phyloP scores from a whole-genome alignment of 2,797 vertebrate genomes.

The Arremon brunneinucha region DNA sequence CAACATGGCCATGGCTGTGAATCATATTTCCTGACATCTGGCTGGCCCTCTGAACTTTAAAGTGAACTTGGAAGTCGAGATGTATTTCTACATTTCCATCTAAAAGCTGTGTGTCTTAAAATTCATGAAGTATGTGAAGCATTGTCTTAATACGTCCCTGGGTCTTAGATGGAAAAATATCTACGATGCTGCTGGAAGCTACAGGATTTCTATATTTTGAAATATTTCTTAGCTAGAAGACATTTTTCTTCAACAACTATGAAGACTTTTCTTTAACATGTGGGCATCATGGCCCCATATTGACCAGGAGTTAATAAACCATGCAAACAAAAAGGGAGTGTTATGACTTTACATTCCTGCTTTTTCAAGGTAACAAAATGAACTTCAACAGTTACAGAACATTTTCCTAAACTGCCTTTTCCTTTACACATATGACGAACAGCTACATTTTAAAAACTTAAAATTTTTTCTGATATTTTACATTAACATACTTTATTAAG shows the following conservation, averaged over 20 bases:
- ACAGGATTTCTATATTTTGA: not conserved
- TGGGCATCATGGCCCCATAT: accelerated
- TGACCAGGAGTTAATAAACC: not conserved
- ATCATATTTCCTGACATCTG: not conserved
- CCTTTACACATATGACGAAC: not conserved
- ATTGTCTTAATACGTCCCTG: not conserved
- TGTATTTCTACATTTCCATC: not conserved
- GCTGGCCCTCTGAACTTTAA: not conserved
- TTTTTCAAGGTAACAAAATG: not conserved
- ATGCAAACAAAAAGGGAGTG: accelerated
- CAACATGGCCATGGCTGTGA: not conserved
- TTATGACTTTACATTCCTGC: not conserved
- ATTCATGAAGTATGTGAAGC: not conserved
- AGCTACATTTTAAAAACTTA: not conserved
- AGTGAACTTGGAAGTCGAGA: not conserved
- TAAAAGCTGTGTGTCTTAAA: not conserved
- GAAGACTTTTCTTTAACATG: not conserved
- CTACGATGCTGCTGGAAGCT: accelerated
- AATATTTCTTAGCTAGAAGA: not conserved
- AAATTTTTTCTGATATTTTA: not conserved
- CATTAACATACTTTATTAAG: accelerated
- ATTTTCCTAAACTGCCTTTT: not conserved
- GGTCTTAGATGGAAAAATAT: not conserved
- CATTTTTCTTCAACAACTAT: not conserved
- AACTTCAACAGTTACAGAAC: not conserved